phyloP scores from a whole-genome alignment of 2,888 invertebrate species.

The Carpatolechia fugitivella region DNA sequence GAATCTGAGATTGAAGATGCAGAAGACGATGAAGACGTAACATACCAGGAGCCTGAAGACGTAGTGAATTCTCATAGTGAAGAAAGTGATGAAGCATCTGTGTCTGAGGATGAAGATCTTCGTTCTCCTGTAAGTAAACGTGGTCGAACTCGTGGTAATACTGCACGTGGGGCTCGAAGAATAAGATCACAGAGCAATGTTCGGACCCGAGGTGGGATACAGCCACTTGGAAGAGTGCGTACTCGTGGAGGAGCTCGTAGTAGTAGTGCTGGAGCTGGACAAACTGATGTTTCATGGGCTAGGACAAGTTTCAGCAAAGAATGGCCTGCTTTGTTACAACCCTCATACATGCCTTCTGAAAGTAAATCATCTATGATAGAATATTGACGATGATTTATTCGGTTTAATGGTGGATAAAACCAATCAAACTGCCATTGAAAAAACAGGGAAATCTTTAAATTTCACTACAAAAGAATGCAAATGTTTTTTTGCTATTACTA shows the following conservation, averaged over 20 bases:
- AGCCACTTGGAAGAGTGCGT: background rate
- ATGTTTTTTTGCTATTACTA: conserved; percentile 16
- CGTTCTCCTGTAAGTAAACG: background rate
- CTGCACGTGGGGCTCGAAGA: background rate
- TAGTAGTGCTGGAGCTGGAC: background rate
- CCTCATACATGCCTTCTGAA: conserved; percentile 1
- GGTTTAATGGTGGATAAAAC: background rate
- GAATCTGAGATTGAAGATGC: background rate
- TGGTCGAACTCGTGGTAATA: background rate
- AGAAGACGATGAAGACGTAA: background rate
- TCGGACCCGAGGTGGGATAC: background rate
- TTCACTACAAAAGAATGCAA: conserved; percentile 15
- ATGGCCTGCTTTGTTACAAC: background rate
- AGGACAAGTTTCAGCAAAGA: background rate
- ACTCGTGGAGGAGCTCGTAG: background rate
- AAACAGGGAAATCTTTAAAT: conserved; percentile 3
- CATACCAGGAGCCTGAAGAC: background rate
- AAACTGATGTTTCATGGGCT: background rate
- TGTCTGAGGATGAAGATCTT: background rate
- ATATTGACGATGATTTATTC: background rate
- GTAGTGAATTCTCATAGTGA: background rate
- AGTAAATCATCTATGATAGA: background rate
- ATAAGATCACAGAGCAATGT: background rate
- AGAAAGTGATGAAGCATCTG: background rate
- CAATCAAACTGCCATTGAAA: background rate